A percentile compares a stretch with the other conserved stretches of the same genome.
phyloP scores from a whole-genome alignment of 2,113 vertebrate species.

The Pelmatolapia mariae region DNA sequence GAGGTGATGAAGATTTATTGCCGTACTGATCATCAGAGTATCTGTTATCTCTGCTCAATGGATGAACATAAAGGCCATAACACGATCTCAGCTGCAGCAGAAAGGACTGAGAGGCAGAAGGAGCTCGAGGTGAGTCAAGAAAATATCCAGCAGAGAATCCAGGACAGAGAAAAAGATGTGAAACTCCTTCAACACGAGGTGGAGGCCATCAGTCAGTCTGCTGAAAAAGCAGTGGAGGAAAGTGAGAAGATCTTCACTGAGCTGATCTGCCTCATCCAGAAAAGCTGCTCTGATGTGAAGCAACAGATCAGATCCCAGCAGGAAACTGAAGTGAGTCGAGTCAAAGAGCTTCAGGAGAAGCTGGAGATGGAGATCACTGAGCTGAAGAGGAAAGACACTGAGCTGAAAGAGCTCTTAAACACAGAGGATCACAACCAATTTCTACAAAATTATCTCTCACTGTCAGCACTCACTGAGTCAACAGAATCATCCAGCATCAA shows the following conservation, averaged over 20 bases:
- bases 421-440: neutral
- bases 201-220: neutral
- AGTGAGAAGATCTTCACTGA: neutral
- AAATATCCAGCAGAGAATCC: neutral
- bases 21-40: neutral
- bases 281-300: neutral
- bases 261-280: neutral
- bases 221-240: neutral
- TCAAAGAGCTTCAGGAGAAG: neutral
- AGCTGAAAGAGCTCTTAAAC: neutral
- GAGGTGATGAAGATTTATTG: neutral
- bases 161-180: neutral
- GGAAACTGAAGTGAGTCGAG: neutral
- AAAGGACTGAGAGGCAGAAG: neutral
- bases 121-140: neutral
- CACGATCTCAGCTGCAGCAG: neutral
- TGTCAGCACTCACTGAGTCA: neutral
- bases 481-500: neutral
- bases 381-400: neutral
- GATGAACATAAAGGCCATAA: neutral
- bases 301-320: neutral
- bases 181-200: neutral
- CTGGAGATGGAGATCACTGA: neutral
- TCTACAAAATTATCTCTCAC: neutral
- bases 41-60: neutral